Percentiles rank a stretch among this genome's conserved stretches.
These are phyloP conservation scores for Dicycla oo DNA, from an alignment of 2,888 invertebrate species.

Conservation along the genomic window DNA sequence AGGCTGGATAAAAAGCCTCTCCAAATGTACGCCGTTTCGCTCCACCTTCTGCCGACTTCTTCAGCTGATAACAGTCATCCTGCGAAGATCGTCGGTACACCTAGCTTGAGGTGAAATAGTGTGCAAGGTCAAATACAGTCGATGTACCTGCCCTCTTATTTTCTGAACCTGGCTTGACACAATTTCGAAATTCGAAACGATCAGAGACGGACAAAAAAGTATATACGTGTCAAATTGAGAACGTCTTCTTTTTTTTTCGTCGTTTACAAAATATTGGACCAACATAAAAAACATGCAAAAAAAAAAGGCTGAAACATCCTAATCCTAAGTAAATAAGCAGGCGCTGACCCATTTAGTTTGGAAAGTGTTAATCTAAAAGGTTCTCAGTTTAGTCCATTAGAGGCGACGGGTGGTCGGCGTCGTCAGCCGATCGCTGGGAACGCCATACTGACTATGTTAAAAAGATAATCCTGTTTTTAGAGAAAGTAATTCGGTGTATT, in stretches of 20 bases:
- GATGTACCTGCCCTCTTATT: not conserved
- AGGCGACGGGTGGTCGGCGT: slow-evolving; percentile 71
- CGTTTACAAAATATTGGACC: slow-evolving; percentile 30
- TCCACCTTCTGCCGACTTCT: no score
- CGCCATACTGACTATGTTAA: slow-evolving; percentile 42
- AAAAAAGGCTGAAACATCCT: slow-evolving; percentile 39
- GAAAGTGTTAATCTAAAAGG: slow-evolving; percentile 76
- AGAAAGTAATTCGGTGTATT: not conserved
- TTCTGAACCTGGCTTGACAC: not conserved
- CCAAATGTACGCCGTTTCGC: no score
- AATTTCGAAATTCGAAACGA: slow-evolving; percentile 16
- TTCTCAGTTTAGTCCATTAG: slow-evolving; percentile 74
- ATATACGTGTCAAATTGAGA: no score
- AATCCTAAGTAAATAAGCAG: slow-evolving; percentile 60
- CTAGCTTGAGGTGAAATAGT: no score
- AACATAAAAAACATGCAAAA: slow-evolving; percentile 28
- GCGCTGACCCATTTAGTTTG: slow-evolving; percentile 67
- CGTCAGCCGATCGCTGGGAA: slow-evolving; percentile 54
- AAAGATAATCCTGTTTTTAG: slow-evolving; percentile 40
- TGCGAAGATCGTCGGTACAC: no score
- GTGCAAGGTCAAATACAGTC: no score
- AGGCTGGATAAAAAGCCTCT: no score
- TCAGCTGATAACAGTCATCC: no score
- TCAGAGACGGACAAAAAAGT: slow-evolving; percentile 26
- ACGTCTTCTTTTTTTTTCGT: no score